These are phyloP conservation scores for Tinea trinotella DNA, from an alignment of 2,888 invertebrate species.

Conservation along the genomic window DNA sequence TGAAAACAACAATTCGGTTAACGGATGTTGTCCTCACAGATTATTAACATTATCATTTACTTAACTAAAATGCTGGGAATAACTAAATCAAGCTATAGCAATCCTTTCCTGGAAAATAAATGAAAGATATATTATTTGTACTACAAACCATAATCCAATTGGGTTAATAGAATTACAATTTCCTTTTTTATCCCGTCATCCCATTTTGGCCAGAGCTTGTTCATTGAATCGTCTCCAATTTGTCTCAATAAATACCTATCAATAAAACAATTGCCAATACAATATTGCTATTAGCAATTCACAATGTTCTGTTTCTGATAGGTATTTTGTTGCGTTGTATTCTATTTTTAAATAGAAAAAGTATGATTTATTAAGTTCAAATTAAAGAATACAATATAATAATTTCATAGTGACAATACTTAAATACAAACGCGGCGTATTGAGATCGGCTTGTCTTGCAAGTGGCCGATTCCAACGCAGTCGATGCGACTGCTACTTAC, in stretches of 20 bases:
- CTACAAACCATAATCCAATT: slow-evolving; percentile 2
- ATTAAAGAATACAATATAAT: too few species aligned
- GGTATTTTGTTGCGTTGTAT: background rate
- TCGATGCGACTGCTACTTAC: too few species aligned
- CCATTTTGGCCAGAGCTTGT: background rate
- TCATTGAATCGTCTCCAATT: slow-evolving; percentile 6
- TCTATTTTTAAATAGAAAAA: background rate
- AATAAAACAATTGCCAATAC: background rate
- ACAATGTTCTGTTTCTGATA: background rate
- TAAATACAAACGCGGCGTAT: too few species aligned
- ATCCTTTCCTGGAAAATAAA: background rate
- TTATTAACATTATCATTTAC: too few species aligned
- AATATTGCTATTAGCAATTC: background rate
- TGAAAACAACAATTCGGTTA: too few species aligned
- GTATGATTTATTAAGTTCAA: too few species aligned
- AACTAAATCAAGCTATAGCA: too few species aligned
- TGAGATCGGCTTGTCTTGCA: too few species aligned
- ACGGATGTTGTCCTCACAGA: too few species aligned
- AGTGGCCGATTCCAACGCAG: too few species aligned
- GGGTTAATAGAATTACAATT: slow-evolving; percentile 12
- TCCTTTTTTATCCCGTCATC: slow-evolving; percentile 10
- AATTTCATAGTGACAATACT: too few species aligned
- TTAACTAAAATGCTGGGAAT: too few species aligned
- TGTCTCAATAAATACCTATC: background rate
- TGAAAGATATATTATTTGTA: background rate